These are phyloP conservation scores for Haliaeetus leucogaster DNA, from an alignment of 2,113 vertebrate genomes.

Conservation along the genomic window DNA sequence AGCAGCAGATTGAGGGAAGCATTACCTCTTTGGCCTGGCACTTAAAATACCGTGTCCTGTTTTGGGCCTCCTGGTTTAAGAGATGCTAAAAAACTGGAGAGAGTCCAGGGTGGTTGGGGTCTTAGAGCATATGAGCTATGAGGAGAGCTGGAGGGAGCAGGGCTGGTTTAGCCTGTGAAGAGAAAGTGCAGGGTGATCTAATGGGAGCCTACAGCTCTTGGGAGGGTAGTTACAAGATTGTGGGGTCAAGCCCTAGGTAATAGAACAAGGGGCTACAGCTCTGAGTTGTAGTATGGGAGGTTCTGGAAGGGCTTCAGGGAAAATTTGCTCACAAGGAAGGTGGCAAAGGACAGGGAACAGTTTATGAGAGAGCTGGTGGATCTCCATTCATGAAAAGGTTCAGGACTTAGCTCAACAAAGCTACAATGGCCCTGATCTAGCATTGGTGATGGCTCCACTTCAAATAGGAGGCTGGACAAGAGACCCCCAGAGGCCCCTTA, in stretches of 20 bases:
- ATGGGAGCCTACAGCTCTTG: background rate
- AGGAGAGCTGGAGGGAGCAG: background rate
- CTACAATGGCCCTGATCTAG: background rate
- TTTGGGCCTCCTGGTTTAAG: background rate
- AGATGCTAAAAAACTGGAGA: background rate
- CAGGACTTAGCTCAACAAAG: background rate
- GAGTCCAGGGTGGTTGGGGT: background rate
- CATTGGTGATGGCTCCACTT: background rate
- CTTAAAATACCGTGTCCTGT: background rate
- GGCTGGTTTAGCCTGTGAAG: background rate
- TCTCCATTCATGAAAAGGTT: background rate
- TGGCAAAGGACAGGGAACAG: background rate
- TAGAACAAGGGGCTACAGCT: background rate
- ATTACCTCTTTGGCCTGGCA: background rate
- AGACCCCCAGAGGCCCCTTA: background rate
- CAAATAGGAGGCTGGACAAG: background rate
- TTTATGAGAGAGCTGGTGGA: background rate
- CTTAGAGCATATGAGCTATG: background rate
- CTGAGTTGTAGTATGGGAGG: background rate
- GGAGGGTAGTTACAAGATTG: background rate
- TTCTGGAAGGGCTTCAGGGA: background rate
- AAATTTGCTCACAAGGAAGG: background rate
- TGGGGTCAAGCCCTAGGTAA: background rate
- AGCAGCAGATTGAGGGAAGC: background rate
- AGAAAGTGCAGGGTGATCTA: background rate